Evolutionary conservation across 2,888 invertebrate species (phyloP).

Genomic region (Nematopogon swammerdamellus): DNA sequence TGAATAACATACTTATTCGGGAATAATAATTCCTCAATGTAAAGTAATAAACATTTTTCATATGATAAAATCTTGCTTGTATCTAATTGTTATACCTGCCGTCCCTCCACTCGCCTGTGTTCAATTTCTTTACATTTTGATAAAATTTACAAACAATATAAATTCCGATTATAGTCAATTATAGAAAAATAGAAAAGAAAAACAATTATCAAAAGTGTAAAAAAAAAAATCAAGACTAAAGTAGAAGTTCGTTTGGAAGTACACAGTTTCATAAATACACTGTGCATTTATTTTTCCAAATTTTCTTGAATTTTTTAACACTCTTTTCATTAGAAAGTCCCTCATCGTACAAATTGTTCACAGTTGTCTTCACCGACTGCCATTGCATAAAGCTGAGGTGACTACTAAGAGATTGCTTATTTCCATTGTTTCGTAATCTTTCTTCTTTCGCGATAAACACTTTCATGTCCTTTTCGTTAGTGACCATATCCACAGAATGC

Average conservation of each 20-base stretch:
- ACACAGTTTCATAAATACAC: constrained; percentile 19
- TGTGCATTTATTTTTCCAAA: constrained; percentile 45
- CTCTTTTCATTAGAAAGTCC: constrained; percentile 29
- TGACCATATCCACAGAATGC: constrained; percentile 15
- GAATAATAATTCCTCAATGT: too few species aligned
- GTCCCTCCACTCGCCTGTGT: too few species aligned
- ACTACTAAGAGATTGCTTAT: constrained; percentile 25
- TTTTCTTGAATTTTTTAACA: constrained; percentile 30
- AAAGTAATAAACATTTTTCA: too few species aligned
- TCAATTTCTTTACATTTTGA: too few species aligned
- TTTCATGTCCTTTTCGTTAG: constrained; percentile 22
- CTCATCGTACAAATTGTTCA: constrained; percentile 24
- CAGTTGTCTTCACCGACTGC: constrained; percentile 41
- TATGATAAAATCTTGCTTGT: too few species aligned
- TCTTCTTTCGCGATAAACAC: constrained; percentile 35
- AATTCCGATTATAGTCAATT: too few species aligned
- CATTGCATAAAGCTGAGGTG: constrained; percentile 54
- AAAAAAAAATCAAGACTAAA: too few species aligned
- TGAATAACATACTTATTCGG: constrained; percentile 8
- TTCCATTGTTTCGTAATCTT: constrained; percentile 25
- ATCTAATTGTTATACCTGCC: too few species aligned
- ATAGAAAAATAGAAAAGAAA: too few species aligned
- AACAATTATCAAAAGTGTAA: too few species aligned
- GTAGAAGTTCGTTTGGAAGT: too few species aligned
- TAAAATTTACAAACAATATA: too few species aligned